Base-by-base conservation (phyloP, 2,888 invertebrate species). In the Galerucella pusilla region DNA sequence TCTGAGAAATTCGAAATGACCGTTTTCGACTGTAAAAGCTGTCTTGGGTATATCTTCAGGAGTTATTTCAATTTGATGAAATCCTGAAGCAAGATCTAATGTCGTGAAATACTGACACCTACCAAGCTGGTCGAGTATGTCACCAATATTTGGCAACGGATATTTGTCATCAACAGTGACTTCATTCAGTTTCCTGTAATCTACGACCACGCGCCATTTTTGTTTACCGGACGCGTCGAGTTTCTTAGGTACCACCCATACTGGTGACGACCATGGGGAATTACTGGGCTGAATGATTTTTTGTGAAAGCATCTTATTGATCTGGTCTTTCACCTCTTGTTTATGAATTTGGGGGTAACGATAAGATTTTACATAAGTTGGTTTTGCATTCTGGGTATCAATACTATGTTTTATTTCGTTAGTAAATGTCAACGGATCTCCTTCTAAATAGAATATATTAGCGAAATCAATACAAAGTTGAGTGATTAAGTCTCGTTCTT, bases 311-410 rank as follows among this genome's bases (percentile, higher is more conserved):
- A 28, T 28, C 28, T 28, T 28, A 28, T 28, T 28, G 28, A 28
- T 28, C 28, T 28, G 28, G 28, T 28, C 28, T 28, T 28, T 28
- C 28, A 28, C 35, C 45, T 71, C 71, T 14, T 73, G n/a, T 68
- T 73, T 68, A 49, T 63, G 68, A 10, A 73, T 20, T 68, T 73
- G 45, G 11, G 64, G 73, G 45, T 73, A 73, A 28, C 68, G 60
- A 42, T 73, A 73, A 7, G 68, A 49, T 64, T 64, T 65, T 46
- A 46, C 12, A 49, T 66, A 9, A 49, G 60, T 45, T n/a, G 66
- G 59, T 60, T 11, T 63, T 6, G 25, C 16, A 45, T 60, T 49
- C 7, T 49, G 68, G 3, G 65, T 73, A 16, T 65, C 52, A 14
- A 64, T 69, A 12, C 25, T 16, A 12, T 65, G 57, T 46, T 59